Evolutionary conservation across 2,113 vertebrate species (phyloP), one percentile per base, ranked within the genome.

Genomic region (Bostrychus sinensis): DNA sequence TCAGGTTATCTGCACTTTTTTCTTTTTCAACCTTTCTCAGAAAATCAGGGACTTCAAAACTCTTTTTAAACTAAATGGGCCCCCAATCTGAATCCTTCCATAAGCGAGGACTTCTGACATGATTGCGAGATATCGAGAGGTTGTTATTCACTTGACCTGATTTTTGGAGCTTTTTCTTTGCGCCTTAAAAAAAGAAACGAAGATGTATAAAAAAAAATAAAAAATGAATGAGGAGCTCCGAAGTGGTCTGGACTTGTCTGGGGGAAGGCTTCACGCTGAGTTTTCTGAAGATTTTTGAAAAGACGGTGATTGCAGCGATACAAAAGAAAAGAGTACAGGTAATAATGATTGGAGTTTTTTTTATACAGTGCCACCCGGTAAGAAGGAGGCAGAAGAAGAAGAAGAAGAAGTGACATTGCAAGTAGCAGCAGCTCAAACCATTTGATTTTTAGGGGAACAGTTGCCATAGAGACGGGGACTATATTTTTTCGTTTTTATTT

Each of bases 381-480:
- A 45, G 43, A 46, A 11, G 42, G 43, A 23, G 43, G 1, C 3
- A 10, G 32, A 4, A 10, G 11, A n/a, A 19, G 39, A 4, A 20
- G 43, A 20, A 45, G 42, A 22, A 20, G 43, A 45, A 45, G 22
- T 45, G 19, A 22, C 42, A 45, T 45, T 12, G 42, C 42, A 22
- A 45, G 42, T 22, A 23, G 43, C 19, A 23, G 43, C 19, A 22
- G 43, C 20, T 46, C 39, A 5, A 42, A 8, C 39, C 39, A 19
- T 42, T 46, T 46, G 43, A 46, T 46, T 46, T 46, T 46, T 46
- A 20, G 43, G 43, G 20, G 43, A 46, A 20, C 43, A 46, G 43
- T 46, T 46, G 43, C 43, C 20, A 46, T 46, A 12, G 43, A 13
- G 20, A 46, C 41, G 43, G 8, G 41, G 41, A 43, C 41, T 23